Conservation (phyloP, 2,888 invertebrate species). For the Caenorhabditis japonica region DNA sequence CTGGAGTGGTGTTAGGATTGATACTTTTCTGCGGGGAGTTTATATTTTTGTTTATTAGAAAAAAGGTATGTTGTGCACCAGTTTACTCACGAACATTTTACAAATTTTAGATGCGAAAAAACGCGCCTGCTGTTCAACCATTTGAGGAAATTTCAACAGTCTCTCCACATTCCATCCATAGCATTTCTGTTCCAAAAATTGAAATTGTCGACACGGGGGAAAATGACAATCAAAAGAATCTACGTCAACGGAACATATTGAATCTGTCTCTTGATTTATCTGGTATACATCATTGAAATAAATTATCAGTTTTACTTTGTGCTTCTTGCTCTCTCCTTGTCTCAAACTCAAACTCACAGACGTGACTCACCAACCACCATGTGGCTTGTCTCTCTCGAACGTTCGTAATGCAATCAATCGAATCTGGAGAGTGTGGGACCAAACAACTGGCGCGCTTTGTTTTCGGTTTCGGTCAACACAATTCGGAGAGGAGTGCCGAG, state of each 20-base stretch:
- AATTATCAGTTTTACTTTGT: slow-evolving; percentile 3
- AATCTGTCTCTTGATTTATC: slow-evolving; percentile 50
- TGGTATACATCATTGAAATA: slow-evolving; percentile 16
- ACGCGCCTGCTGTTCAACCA: not conserved
- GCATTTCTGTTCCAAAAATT: slow-evolving; percentile 6
- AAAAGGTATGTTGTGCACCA: slow-evolving; percentile 10
- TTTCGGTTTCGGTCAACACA: slow-evolving; percentile 51
- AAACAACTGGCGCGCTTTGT: too few relatives aligned
- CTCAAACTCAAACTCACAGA: not conserved
- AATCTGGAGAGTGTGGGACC: slow-evolving; percentile 33
- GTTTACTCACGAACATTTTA: too few relatives aligned
- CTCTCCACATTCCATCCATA: slow-evolving; percentile 21
- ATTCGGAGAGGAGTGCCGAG: slow-evolving; percentile 1
- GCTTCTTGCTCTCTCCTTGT: not conserved
- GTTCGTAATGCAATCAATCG: slow-evolving; percentile 54
- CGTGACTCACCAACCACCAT: slow-evolving; percentile 12
- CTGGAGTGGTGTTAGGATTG: slow-evolving; percentile 55
- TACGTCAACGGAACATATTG: slow-evolving; percentile 45
- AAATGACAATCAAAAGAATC: slow-evolving; percentile 14
- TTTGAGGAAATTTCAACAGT: slow-evolving; percentile 36
- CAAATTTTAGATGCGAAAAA: slow-evolving; percentile 16
- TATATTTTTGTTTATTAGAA: slow-evolving; percentile 25
- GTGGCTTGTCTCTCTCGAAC: slow-evolving; percentile 38
- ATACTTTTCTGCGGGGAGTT: slow-evolving; percentile 49
- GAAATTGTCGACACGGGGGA: not conserved